phyloP scores from a whole-genome alignment of 2,888 invertebrate genomes.

The Acanthosepion esculentum region DNA sequence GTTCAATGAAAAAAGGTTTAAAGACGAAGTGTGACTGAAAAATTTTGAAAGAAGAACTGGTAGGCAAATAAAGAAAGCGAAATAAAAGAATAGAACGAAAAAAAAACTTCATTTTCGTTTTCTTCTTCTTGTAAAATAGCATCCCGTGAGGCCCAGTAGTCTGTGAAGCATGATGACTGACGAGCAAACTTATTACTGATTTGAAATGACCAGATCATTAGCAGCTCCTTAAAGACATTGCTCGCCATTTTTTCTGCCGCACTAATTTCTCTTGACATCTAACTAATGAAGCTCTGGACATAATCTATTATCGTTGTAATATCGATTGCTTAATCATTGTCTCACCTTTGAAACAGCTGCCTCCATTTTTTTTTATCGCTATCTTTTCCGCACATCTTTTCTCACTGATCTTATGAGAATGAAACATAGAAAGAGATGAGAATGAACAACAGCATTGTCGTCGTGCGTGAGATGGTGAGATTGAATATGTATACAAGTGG shows the following conservation, averaged over 20 bases:
- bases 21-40: too few relatives aligned
- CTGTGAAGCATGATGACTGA: neutral
- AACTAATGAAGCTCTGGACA: slow-evolving; percentile 40
- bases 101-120: too few relatives aligned
- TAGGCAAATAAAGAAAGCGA: too few relatives aligned
- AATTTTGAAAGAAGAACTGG: too few relatives aligned
- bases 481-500: neutral
- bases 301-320: slow-evolving; percentile 46
- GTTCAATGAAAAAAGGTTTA: too few relatives aligned
- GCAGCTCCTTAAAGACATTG: slow-evolving; percentile 37
- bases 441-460: neutral
- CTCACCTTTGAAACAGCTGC: neutral
- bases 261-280: slow-evolving; percentile 42
- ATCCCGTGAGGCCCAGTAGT: neutral
- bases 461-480: too few relatives aligned
- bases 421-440: neutral
- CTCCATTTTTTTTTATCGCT: neutral
- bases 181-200: neutral
- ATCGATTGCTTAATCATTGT: slow-evolving; percentile 37
- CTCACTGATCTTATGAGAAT: neutral
- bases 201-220: slow-evolving; percentile 40
- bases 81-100: too few relatives aligned
- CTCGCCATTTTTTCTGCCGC: neutral
- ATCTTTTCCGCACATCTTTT: neutral
- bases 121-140: too few relatives aligned